Evolutionary conservation across 1,140 invertebrate genomes (phyloP).

Genomic region (Orius insidiosus): DNA sequence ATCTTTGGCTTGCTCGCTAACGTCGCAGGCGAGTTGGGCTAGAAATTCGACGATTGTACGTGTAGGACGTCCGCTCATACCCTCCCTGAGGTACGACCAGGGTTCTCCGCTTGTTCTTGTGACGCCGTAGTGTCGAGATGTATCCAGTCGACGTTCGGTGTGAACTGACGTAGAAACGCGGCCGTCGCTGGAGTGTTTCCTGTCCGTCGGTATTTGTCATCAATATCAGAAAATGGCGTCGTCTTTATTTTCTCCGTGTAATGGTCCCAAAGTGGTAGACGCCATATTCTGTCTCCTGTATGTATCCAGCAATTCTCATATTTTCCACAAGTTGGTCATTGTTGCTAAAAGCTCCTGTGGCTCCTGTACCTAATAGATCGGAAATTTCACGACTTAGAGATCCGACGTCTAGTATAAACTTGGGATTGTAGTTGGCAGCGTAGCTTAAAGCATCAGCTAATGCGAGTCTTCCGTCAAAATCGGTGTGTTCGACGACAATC

Average conservation of each 20-base stretch:
- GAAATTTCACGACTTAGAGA: slow-evolving; percentile 40
- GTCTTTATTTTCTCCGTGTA: slow-evolving; percentile 32
- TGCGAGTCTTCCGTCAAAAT: slow-evolving; percentile 44
- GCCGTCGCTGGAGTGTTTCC: slow-evolving; percentile 36
- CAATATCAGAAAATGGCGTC: slow-evolving; percentile 23
- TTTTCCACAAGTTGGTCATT: slow-evolving; percentile 30
- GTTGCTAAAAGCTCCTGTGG: slow-evolving; percentile 38
- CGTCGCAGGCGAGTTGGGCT: slow-evolving; percentile 20
- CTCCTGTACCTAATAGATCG: slow-evolving; percentile 34
- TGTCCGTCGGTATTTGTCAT: slow-evolving; percentile 6
- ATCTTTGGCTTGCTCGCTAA: too few species aligned
- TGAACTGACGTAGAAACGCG: slow-evolving; percentile 39
- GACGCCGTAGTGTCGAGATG: slow-evolving; percentile 43
- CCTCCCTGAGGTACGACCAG: slow-evolving; percentile 48
- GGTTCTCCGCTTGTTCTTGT: slow-evolving; percentile 42
- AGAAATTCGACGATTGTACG: slow-evolving; percentile 63
- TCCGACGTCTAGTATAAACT: slow-evolving; percentile 41
- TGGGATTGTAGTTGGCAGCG: slow-evolving; percentile 38
- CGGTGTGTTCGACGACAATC: slow-evolving; percentile 46
- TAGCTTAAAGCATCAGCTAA: slow-evolving; percentile 45
- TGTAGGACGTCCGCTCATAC: slow-evolving; percentile 64
- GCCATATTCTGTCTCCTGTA: slow-evolving; percentile 46
- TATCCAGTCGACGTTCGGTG: slow-evolving; percentile 33
- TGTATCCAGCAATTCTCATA: slow-evolving; percentile 30
- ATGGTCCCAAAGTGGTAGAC: slow-evolving; percentile 42